phyloP scores from a whole-genome alignment of 2,113 vertebrate species.

The Strix aluco region DNA sequence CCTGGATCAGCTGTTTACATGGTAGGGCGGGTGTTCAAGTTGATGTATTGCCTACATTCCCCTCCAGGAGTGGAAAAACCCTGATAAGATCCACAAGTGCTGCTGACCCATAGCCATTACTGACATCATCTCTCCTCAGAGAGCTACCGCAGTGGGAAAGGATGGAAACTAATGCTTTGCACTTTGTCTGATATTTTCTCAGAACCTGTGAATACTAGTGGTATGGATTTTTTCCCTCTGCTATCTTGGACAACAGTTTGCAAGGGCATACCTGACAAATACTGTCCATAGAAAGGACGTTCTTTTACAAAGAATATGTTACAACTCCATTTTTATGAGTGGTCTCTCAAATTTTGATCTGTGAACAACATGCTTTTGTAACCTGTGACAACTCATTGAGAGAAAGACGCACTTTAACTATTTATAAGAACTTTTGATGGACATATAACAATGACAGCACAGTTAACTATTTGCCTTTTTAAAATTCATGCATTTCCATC shows the following conservation, averaged over 20 bases:
- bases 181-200: not conserved
- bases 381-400: not conserved
- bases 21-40: not conserved
- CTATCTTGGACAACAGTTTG: not conserved
- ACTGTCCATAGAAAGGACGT: not conserved
- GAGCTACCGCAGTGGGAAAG: accelerated
- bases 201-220: not conserved
- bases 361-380: not conserved
- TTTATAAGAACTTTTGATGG: not conserved
- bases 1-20: not conserved
- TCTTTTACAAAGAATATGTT: not conserved
- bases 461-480: not conserved
- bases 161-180: not conserved
- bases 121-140: not conserved
- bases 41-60: not conserved
- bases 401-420: not conserved
- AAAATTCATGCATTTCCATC: not conserved
- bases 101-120: not conserved
- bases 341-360: not conserved
- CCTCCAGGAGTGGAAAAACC: not conserved
- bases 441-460: not conserved
- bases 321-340: not conserved
- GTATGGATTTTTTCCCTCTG: not conserved
- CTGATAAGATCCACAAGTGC: not conserved
- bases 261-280: not conserved